phyloP scores from a whole-genome alignment of 1,140 invertebrate species.

The Hylaeus anthracinus region DNA sequence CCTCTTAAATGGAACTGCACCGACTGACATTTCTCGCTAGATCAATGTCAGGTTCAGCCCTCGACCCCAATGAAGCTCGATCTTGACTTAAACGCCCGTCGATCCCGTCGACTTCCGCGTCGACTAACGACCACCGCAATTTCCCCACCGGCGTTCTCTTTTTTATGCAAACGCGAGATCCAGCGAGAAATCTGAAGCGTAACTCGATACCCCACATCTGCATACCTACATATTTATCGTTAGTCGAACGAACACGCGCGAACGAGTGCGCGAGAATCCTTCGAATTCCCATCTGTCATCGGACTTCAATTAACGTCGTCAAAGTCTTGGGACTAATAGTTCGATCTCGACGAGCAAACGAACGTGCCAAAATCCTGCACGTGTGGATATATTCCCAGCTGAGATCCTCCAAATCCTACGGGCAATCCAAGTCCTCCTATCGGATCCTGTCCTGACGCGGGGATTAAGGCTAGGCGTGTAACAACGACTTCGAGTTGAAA shows the following conservation, averaged over 20 bases:
- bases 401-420: no score
- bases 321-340: no score
- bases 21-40: slow-evolving; percentile 29
- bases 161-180: slow-evolving; percentile 1
- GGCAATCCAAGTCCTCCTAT: no score
- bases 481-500: no score
- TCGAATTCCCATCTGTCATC: neutral
- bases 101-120: slow-evolving; percentile 49
- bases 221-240: slow-evolving; percentile 35
- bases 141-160: slow-evolving; percentile 3
- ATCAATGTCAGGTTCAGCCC: slow-evolving; percentile 59
- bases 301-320: neutral
- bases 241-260: neutral
- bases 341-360: no score
- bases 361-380: no score
- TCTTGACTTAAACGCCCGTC: slow-evolving; percentile 52
- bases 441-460: no score
- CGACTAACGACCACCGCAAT: slow-evolving; percentile 22
- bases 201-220: slow-evolving; percentile 4
- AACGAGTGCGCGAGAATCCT: neutral
- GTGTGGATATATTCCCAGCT: no score
- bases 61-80: slow-evolving; percentile 54
- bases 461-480: no score
- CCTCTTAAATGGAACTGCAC: neutral
- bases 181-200: neutral